Conservation (phyloP, 1,140 invertebrate species). For the Drosophila kepulauana region DNA sequence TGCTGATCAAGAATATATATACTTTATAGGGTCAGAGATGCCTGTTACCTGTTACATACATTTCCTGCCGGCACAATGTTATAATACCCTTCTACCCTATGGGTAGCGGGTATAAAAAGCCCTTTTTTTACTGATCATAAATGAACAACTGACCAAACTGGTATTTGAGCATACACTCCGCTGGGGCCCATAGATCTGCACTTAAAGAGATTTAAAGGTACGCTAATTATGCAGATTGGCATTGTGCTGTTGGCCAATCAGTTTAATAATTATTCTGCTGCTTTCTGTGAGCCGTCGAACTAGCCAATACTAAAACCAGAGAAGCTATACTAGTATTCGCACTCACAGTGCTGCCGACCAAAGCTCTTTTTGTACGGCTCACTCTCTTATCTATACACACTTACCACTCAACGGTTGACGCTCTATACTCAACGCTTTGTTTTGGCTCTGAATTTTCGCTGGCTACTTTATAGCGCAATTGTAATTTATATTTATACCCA, state of each 20-base stretch:
- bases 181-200: background rate
- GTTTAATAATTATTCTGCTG: constrained; percentile 63
- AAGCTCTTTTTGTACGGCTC: background rate
- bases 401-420: background rate
- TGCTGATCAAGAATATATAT: too few relatives aligned
- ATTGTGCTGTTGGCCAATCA: constrained; percentile 20
- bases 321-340: constrained; percentile 10
- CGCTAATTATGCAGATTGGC: constrained; percentile 30
- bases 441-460: constrained; percentile 29
- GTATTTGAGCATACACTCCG: constrained; percentile 23
- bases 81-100: too few relatives aligned
- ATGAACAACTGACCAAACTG: constrained; percentile 8
- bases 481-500: constrained; percentile 28
- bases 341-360: background rate
- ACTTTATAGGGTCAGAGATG: too few relatives aligned
- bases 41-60: too few relatives aligned
- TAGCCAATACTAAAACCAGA: constrained; percentile 7
- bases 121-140: background rate
- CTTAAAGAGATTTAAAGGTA: background rate
- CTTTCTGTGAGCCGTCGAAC: constrained; percentile 36
- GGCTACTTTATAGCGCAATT: constrained; percentile 51
- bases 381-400: background rate
- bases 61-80: too few relatives aligned
- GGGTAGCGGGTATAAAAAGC: too few relatives aligned
- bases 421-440: background rate